A percentile compares a stretch with the other conserved stretches of the same genome.
Conservation (phyloP, 2,113 vertebrate genomes). For the Hyperopisus bebe region DNA sequence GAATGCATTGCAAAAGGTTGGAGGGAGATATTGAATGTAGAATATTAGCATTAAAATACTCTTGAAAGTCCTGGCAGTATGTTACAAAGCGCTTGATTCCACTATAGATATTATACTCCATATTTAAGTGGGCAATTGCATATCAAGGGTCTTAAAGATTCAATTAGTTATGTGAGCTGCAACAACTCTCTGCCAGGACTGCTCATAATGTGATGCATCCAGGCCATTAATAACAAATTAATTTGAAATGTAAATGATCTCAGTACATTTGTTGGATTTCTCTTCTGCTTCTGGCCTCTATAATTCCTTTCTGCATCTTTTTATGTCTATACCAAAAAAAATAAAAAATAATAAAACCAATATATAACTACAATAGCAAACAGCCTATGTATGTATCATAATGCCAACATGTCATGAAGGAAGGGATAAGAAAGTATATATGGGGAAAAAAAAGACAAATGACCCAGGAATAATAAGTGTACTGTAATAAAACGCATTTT, state of each 20-base stretch:
- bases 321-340: neutral
- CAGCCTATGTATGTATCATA: constrained; percentile 48
- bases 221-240: constrained; percentile 15
- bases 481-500: neutral
- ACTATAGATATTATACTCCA: neutral
- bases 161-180: neutral
- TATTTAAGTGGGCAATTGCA: neutral
- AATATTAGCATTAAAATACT: neutral
- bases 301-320: neutral
- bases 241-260: constrained; percentile 16
- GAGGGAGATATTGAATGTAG: constrained; percentile 25
- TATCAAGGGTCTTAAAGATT: neutral
- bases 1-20: neutral
- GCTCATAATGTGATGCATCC: neutral
- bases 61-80: neutral
- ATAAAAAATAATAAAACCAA: neutral
- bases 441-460: constrained; percentile 11
- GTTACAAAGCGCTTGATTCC: neutral
- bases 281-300: neutral
- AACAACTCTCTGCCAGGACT: no score
- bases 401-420: constrained; percentile 17
- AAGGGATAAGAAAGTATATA: constrained; percentile 18
- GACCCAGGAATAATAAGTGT: constrained; percentile 13
- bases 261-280: constrained; percentile 2
- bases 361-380: constrained; percentile 33